phyloP scores from a whole-genome alignment of 2,797 vertebrate species.

The Neoniphon sammara region DNA sequence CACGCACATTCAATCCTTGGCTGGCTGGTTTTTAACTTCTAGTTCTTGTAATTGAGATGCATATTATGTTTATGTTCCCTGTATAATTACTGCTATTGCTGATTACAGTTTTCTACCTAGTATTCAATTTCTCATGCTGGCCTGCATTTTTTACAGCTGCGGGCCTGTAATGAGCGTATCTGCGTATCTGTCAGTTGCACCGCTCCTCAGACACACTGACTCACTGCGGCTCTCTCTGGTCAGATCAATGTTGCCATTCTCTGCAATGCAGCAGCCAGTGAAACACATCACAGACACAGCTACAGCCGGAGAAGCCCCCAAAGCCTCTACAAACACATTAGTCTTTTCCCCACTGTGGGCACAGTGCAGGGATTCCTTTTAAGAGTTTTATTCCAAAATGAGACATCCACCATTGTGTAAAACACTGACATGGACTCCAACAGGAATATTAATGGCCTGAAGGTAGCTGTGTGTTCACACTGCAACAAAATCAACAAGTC shows the following conservation, averaged over 20 bases:
- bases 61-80: slow-evolving; percentile 47
- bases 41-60: slow-evolving; percentile 38
- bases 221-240: slow-evolving; percentile 71
- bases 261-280: slow-evolving; percentile 78
- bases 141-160: slow-evolving; percentile 52
- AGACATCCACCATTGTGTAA: no score
- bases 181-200: slow-evolving; percentile 61
- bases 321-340: slow-evolving; percentile 52
- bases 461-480: no score
- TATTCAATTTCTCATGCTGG: slow-evolving; percentile 43
- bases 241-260: slow-evolving; percentile 79
- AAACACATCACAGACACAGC: slow-evolving; percentile 71
- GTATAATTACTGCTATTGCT: slow-evolving; percentile 41
- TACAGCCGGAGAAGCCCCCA: slow-evolving; percentile 62
- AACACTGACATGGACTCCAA: no score
- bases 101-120: slow-evolving; percentile 28
- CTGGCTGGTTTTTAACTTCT: slow-evolving; percentile 29
- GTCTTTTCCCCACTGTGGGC: slow-evolving; percentile 54
- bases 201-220: slow-evolving; percentile 64
- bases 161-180: slow-evolving; percentile 62
- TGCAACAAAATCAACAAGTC: no score
- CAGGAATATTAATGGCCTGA: no score
- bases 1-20: slow-evolving; percentile 3
- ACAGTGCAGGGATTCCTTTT: no score
- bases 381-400: no score